Evolutionary conservation across 2,888 invertebrate species (phyloP).

Genomic region (Masnerella sp.): DNA sequence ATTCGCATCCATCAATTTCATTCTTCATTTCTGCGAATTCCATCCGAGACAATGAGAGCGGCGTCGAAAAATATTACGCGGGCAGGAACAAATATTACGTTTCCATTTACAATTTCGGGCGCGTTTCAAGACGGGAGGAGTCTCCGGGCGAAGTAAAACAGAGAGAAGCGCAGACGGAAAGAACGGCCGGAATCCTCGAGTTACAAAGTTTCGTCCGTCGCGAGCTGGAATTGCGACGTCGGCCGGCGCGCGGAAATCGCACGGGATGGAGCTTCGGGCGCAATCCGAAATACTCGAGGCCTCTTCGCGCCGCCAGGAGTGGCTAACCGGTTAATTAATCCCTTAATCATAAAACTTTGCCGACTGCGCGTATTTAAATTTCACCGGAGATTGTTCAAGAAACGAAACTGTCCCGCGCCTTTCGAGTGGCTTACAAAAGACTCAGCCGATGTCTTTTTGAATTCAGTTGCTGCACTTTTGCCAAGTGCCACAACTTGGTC

Average conservation of each 20-base stretch:
- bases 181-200: conserved; percentile 59
- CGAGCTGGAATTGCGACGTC: conserved; percentile 58
- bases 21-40: neutral
- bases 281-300: conserved; percentile 65
- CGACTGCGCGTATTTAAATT: conserved; percentile 68
- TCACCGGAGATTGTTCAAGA: conserved; percentile 57
- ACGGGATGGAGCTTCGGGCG: conserved; percentile 62
- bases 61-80: conserved; percentile 31
- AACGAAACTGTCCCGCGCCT: conserved; percentile 61
- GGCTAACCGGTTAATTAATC: conserved; percentile 69
- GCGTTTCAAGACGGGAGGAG: conserved; percentile 51
- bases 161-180: conserved; percentile 55
- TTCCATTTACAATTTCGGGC: conserved; percentile 54
- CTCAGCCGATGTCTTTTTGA: conserved; percentile 25
- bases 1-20: no score
- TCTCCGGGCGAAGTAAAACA: conserved; percentile 44
- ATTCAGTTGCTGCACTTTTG: no score
- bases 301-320: conserved; percentile 52
- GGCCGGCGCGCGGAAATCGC: conserved; percentile 62
- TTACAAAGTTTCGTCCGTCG: conserved; percentile 60
- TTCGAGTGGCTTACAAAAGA: conserved; percentile 54
- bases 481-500: no score
- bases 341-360: conserved; percentile 72
- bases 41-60: conserved; percentile 9
- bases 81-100: conserved; percentile 53